A percentile compares a stretch with the other conserved stretches of the same genome.
These are phyloP conservation scores for Xyrauchen texanus DNA, from an alignment of 2,113 vertebrate genomes.

Conservation along the genomic window DNA sequence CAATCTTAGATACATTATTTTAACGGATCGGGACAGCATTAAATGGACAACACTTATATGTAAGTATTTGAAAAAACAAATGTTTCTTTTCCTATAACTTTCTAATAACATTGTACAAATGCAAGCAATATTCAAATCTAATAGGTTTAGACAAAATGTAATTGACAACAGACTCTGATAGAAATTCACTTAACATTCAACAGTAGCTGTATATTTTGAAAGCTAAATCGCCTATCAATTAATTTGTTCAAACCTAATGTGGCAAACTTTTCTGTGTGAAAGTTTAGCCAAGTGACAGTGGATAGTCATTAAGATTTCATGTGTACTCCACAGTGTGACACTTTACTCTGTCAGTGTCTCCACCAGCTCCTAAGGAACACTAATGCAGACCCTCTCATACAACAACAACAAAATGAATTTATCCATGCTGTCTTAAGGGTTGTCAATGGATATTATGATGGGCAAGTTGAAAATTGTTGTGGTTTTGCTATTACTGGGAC, in stretches of 20 bases:
- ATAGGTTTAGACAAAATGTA: not conserved
- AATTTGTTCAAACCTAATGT: not conserved
- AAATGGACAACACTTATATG: too few species aligned
- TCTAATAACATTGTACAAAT: too few species aligned
- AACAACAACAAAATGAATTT: slow-evolving; percentile 48
- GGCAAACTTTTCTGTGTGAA: slow-evolving; percentile 45
- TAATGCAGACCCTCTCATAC: slow-evolving; percentile 28
- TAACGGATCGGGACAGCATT: not conserved
- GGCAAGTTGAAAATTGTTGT: slow-evolving; percentile 58
- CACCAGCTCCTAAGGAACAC: slow-evolving; percentile 37
- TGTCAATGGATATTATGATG: slow-evolving; percentile 64
- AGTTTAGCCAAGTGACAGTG: slow-evolving; percentile 64
- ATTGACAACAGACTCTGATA: not conserved
- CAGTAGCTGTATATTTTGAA: too few species aligned
- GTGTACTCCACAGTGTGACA: slow-evolving; percentile 60
- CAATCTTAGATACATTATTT: not conserved
- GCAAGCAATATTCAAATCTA: not conserved
- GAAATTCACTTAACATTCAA: not conserved
- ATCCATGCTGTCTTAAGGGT: slow-evolving; percentile 57
- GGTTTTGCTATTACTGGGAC: slow-evolving; percentile 62
- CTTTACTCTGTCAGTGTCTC: slow-evolving; percentile 60
- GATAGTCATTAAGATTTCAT: slow-evolving; percentile 74
- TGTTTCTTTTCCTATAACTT: too few species aligned
- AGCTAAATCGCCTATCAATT: not conserved
- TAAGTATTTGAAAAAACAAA: too few species aligned